A percentile compares a stretch with the other conserved stretches of the same genome.
Conservation (phyloP, 2,113 vertebrate species). For the Dicerorhinus sumatrensis region DNA sequence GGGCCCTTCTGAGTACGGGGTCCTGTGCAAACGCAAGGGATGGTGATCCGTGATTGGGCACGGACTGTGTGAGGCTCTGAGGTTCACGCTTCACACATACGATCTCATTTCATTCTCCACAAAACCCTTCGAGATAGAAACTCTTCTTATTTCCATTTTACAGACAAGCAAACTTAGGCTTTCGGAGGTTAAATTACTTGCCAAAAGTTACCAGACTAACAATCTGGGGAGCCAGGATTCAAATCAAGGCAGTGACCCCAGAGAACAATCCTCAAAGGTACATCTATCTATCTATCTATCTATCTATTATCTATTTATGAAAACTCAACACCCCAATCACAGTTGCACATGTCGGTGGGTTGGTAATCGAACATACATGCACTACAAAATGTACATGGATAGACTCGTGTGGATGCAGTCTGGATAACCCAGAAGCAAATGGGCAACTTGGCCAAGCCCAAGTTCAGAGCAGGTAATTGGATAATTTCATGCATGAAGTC, state of each 20-base stretch:
- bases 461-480: background rate
- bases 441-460: background rate
- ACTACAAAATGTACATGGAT: rapidly evolving
- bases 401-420: background rate
- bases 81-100: rapidly evolving
- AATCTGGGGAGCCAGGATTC: background rate
- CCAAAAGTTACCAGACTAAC: background rate
- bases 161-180: background rate
- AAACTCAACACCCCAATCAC: background rate
- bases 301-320: no score
- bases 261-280: background rate
- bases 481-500: background rate
- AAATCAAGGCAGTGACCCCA: background rate
- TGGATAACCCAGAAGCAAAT: background rate
- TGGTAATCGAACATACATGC: background rate
- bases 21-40: rapidly evolving
- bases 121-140: background rate
- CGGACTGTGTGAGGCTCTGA: rapidly evolving
- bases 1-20: background rate
- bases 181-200: background rate
- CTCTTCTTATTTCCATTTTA: background rate
- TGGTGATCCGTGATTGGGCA: rapidly evolving
- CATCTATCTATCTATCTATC: no score
- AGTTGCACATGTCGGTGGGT: no score
- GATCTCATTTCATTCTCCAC: background rate